These are phyloP conservation scores for Meloidogyne floridensis DNA, from an alignment of 1,140 invertebrate genomes.

Conservation along the genomic window DNA sequence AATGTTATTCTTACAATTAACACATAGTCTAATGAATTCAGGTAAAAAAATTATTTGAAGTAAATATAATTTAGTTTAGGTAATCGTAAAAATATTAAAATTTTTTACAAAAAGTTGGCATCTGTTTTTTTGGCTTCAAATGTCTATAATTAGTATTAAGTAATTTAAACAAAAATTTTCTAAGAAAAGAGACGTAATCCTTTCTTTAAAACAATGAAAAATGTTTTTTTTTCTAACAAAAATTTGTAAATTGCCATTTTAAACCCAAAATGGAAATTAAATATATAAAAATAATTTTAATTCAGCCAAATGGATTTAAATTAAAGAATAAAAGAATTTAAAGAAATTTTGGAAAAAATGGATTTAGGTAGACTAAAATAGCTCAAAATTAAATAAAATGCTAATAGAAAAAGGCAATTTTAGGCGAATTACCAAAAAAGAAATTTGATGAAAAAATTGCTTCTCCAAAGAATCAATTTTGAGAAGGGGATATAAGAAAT, in stretches of 20 bases:
- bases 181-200: neutral
- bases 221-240: neutral
- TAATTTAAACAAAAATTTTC: slow-evolving; percentile 1
- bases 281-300: slow-evolving; percentile 11
- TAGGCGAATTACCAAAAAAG: neutral
- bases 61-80: neutral
- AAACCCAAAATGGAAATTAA: slow-evolving; percentile 10
- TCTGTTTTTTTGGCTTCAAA: neutral
- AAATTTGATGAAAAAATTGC: slow-evolving; percentile 5
- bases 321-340: neutral
- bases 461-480: neutral
- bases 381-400: slow-evolving; percentile 5
- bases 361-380: neutral
- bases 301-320: slow-evolving; percentile 1
- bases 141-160: neutral
- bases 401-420: slow-evolving; percentile 5
- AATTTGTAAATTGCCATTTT: neutral
- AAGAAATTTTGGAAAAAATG: neutral
- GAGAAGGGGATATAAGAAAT: neutral
- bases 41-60: neutral
- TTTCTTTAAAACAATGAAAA: slow-evolving; percentile 7
- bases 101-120: neutral
- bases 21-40: neutral
- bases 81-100: neutral
- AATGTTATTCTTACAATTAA: neutral